Percentiles rank a stretch among this genome's conserved stretches.
Evolutionary conservation across 1,140 invertebrate species (phyloP).

Genomic region (Heliconius hermathena): DNA sequence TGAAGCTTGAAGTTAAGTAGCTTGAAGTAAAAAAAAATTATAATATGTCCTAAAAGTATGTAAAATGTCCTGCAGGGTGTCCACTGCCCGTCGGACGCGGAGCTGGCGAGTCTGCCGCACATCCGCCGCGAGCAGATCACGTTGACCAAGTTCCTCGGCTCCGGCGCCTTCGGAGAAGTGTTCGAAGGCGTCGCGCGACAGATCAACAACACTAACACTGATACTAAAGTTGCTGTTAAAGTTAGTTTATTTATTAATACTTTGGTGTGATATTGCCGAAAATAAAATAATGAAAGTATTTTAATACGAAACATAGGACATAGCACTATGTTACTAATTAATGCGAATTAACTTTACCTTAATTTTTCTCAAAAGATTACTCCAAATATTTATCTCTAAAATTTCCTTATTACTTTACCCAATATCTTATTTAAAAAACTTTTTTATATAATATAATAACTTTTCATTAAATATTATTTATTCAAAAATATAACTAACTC

Average conservation of each 20-base stretch:
- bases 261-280: neutral
- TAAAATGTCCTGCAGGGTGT: constrained; percentile 47
- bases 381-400: no score
- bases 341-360: no score
- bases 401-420: no score
- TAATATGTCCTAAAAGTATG: no score
- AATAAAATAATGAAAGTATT: no score
- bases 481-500: neutral
- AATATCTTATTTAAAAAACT: no score
- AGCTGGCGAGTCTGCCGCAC: constrained; percentile 89
- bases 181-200: constrained; percentile 92
- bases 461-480: neutral
- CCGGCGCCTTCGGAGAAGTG: constrained; percentile 98
- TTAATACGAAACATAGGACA: no score
- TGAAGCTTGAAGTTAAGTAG: no score
- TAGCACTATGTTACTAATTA: no score
- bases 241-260: constrained; percentile 70
- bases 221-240: constrained; percentile 92
- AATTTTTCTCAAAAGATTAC: no score
- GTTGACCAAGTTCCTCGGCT: constrained; percentile 93
- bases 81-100: constrained; percentile 64
- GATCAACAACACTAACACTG: constrained; percentile 81
- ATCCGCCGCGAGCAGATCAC: constrained; percentile 91
- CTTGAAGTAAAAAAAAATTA: no score
- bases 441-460: no score